Conservation (phyloP, 2,113 vertebrate genomes). For the Anoura caudifer region DNA sequence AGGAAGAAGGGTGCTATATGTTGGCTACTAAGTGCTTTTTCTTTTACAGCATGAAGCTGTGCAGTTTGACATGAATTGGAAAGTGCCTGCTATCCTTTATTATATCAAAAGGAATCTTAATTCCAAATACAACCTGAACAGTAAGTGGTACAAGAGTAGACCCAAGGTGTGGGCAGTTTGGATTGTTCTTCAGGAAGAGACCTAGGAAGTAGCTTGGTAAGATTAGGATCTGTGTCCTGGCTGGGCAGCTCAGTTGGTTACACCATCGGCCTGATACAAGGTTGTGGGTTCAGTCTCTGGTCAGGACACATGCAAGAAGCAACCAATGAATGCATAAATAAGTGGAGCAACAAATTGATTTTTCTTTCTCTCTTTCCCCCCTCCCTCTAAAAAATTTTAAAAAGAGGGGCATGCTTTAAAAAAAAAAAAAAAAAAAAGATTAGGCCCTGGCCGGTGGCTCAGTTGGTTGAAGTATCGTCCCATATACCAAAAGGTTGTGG, state of each 20-base stretch:
- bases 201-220: neutral
- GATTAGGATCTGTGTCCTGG: neutral
- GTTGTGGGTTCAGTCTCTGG: neutral
- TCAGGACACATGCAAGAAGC: neutral
- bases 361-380: too few relatives aligned
- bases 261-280: neutral
- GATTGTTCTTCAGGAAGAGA: conserved; percentile 10
- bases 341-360: neutral
- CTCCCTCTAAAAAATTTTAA: too few relatives aligned
- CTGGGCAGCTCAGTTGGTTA: neutral
- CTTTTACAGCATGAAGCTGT: conserved; percentile 89
- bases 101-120: conserved; percentile 95
- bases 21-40: neutral
- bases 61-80: conserved; percentile 97
- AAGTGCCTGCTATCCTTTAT: conserved; percentile 96
- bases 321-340: neutral
- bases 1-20: neutral
- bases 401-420: neutral
- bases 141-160: conserved; percentile 81
- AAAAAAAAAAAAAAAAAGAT: neutral
- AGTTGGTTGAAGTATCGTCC: neutral
- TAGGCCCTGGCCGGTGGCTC: neutral
- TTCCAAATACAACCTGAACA: conserved; percentile 92
- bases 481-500: too few relatives aligned
- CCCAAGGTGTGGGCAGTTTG: neutral